Conservation (phyloP, 2,113 vertebrate genomes). For the Ibidorhyncha struthersii region DNA sequence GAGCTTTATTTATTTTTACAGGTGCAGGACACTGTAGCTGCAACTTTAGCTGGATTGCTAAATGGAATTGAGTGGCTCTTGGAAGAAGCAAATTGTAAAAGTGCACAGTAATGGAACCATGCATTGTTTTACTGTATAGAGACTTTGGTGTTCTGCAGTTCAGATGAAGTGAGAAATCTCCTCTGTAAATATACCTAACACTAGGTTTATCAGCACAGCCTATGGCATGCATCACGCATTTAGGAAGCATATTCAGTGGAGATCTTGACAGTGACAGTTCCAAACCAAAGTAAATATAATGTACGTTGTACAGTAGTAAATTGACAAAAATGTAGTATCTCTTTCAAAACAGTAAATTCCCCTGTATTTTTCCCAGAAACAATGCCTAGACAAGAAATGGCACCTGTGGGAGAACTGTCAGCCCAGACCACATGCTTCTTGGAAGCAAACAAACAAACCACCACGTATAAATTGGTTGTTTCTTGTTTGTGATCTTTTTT, state of each 20-base stretch:
- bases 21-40: conserved; percentile 88
- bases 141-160: not conserved
- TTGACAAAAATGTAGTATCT: not conserved
- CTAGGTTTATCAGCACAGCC: not conserved
- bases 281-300: not conserved
- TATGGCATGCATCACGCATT: not conserved
- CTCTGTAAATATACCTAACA: not conserved
- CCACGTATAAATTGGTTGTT: not conserved
- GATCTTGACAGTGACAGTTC: not conserved
- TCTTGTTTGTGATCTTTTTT: not conserved
- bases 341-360: not conserved
- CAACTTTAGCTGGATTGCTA: conserved; percentile 84
- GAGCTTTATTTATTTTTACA: conserved; percentile 9
- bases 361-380: not conserved
- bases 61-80: conserved; percentile 91
- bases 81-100: conserved; percentile 79
- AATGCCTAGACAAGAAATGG: not conserved
- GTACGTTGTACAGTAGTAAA: not conserved
- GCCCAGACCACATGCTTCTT: not conserved
- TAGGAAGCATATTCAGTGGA: not conserved
- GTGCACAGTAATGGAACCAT: conserved; percentile 40
- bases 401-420: not conserved
- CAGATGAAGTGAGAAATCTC: not conserved
- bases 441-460: not conserved
- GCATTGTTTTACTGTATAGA: not conserved